Percentiles rank a stretch among this genome's conserved stretches.
These are phyloP conservation scores for Odontocolon sp. DNA, from an alignment of 2,888 invertebrate species.

Conservation along the genomic window DNA sequence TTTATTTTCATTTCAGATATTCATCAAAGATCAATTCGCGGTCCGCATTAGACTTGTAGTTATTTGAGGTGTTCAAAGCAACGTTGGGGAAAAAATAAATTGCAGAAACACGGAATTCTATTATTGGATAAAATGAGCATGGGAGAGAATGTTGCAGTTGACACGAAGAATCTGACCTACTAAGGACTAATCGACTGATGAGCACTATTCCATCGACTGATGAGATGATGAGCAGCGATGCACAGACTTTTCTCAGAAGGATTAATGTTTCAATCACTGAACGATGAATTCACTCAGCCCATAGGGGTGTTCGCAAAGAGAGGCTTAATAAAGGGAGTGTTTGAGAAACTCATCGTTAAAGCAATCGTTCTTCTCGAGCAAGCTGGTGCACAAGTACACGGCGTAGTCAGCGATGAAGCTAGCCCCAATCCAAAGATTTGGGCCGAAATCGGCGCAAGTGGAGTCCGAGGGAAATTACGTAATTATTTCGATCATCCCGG, in stretches of 20 bases:
- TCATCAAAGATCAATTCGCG: conserved; percentile 47
- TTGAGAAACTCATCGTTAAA: conserved; percentile 55
- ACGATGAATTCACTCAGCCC: conserved; percentile 54
- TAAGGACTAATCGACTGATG: conserved; percentile 48
- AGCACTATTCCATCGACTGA: too few species aligned
- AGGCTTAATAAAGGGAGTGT: conserved; percentile 39
- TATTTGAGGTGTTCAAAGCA: conserved; percentile 55
- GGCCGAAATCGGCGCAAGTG: conserved; percentile 26
- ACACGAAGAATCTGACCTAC: conserved; percentile 47
- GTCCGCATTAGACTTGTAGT: conserved; percentile 58
- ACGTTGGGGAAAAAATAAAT: conserved; percentile 44
- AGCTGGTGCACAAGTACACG: conserved; percentile 8
- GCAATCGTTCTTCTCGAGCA: conserved; percentile 43
- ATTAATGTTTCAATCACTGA: conserved; percentile 61
- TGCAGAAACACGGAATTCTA: conserved; percentile 51
- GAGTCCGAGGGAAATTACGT: not conserved
- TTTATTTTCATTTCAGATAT: conserved; percentile 49
- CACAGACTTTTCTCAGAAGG: conserved; percentile 43
- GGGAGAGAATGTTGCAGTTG: conserved; percentile 51
- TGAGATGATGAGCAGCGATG: conserved; percentile 26
- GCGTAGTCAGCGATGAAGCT: conserved; percentile 2
- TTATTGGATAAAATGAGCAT: conserved; percentile 56
- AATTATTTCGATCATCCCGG: conserved; percentile 23
- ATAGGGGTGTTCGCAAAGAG: conserved; percentile 58
- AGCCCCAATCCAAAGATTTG: conserved; percentile 18